Percentiles rank a stretch among this genome's conserved stretches.
These are phyloP conservation scores for Crossaster papposus DNA, from an alignment of 53 echinoderm and acorn worm genomes.

Conservation along the genomic window DNA sequence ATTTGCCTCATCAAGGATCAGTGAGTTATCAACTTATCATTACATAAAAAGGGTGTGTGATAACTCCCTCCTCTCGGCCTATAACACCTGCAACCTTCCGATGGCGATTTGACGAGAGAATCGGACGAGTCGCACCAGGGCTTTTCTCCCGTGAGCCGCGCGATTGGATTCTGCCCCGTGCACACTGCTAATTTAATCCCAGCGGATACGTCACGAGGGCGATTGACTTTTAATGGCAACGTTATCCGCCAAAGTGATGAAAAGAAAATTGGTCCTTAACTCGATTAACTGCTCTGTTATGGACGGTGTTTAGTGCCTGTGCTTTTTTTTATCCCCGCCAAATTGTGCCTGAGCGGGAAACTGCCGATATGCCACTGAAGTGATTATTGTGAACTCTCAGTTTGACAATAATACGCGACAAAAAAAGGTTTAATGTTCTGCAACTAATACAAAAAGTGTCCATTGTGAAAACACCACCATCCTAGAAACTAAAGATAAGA, in stretches of 20 bases:
- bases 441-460: too few relatives aligned
- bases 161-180: constrained; percentile 41
- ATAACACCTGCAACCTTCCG: neutral
- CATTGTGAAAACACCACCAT: too few relatives aligned
- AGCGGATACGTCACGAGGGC: constrained; percentile 25
- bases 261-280: constrained; percentile 57
- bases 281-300: constrained; percentile 53
- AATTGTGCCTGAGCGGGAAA: neutral
- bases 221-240: constrained; percentile 60
- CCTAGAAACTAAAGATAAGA: too few relatives aligned
- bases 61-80: neutral
- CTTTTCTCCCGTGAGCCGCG: neutral
- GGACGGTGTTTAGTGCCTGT: constrained; percentile 19
- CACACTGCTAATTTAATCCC: constrained; percentile 56
- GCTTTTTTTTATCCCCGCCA: neutral
- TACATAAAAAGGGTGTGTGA: neutral
- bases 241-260: constrained; percentile 56
- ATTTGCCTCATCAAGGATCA: neutral
- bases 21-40: neutral
- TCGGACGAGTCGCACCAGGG: constrained; percentile 2
- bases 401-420: neutral
- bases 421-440: neutral
- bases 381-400: neutral
- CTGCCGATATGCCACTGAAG: neutral
- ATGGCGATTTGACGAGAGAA: too few relatives aligned